phyloP scores from a whole-genome alignment of 2,113 vertebrate genomes.

The Emydocephalus ijimae region DNA sequence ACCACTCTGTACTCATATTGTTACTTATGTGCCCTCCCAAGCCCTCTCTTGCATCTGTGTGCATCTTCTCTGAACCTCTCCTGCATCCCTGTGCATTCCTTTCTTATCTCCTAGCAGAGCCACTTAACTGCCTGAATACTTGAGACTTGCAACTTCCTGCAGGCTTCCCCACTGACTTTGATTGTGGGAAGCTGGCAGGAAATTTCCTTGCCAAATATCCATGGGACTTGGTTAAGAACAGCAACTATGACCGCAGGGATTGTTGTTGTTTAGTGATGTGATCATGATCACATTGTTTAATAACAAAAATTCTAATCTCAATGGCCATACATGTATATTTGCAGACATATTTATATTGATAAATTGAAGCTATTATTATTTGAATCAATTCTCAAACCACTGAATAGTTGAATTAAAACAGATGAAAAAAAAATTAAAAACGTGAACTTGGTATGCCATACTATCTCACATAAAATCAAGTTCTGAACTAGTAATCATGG shows the following conservation, averaged over 20 bases:
- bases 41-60: neutral
- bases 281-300: neutral
- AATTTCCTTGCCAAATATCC: neutral
- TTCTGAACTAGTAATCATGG: neutral
- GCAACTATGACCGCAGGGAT: neutral
- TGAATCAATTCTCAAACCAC: neutral
- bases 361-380: neutral
- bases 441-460: neutral
- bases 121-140: neutral
- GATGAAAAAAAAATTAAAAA: neutral
- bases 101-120: neutral
- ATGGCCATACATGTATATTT: neutral
- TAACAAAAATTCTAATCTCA: no score
- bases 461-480: neutral
- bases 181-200: neutral
- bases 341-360: neutral
- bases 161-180: neutral
- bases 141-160: neutral
- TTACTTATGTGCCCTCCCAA: neutral
- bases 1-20: neutral
- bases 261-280: neutral
- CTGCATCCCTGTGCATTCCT: neutral
- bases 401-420: neutral
- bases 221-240: neutral
- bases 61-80: neutral